These are phyloP conservation scores for Salarias fasciatus DNA, from an alignment of 2,797 vertebrate species.

Conservation along the genomic window DNA sequence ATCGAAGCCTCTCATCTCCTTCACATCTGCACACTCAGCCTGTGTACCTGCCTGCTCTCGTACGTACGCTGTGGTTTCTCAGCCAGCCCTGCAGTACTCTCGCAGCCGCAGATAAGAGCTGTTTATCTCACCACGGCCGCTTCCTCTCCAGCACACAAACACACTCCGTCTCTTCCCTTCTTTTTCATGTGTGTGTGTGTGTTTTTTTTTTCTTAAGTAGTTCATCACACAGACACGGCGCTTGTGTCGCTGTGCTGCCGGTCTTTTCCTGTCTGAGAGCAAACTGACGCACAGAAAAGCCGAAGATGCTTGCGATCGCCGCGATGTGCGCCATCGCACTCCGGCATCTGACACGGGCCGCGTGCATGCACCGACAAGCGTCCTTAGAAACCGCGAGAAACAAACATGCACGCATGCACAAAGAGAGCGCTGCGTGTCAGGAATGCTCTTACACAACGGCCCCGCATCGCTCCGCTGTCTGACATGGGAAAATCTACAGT, in stretches of 20 bases:
- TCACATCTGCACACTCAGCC: constrained; percentile 55
- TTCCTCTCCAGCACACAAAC: constrained; percentile 67
- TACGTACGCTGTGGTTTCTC: constrained; percentile 77
- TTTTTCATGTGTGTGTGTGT: constrained; percentile 4
- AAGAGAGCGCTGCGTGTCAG: constrained; percentile 53
- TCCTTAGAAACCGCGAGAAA: constrained; percentile 34
- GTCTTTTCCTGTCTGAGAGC: too few relatives aligned
- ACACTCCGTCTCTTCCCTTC: constrained; percentile 15
- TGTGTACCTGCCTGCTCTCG: constrained; percentile 62
- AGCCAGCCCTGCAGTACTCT: constrained; percentile 51
- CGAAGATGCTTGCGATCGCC: background rate
- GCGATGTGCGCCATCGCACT: constrained; percentile 24
- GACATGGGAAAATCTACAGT: constrained; percentile 49
- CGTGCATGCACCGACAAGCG: constrained; percentile 41
- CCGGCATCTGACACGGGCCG: constrained; percentile 13
- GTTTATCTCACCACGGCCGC: constrained; percentile 69
- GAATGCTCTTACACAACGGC: constrained; percentile 61
- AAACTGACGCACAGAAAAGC: too few relatives aligned
- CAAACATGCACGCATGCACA: constrained; percentile 34
- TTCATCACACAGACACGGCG: too few relatives aligned
- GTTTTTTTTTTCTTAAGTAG: constrained; percentile 11
- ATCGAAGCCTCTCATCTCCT: constrained; percentile 63
- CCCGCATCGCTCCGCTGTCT: constrained; percentile 19
- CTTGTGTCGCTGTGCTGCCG: too few relatives aligned
- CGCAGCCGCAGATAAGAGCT: constrained; percentile 63